Conservation (phyloP, 1,140 invertebrate species). For the Doryteuthis pealeii region DNA sequence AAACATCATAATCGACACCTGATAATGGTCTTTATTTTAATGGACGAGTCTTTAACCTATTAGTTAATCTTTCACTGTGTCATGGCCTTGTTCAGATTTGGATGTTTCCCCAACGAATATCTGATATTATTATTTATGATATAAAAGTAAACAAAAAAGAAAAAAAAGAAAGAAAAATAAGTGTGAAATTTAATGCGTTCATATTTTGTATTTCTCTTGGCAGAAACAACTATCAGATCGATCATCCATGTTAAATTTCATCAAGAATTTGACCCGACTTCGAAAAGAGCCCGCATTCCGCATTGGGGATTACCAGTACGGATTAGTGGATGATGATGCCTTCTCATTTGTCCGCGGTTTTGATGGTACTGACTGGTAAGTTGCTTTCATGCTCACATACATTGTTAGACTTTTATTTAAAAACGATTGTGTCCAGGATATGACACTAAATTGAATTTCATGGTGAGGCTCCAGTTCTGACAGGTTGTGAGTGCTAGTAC, state of each 20-base stretch:
- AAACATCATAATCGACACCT: too few relatives aligned
- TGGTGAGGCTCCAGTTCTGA: not conserved
- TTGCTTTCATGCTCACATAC: not conserved
- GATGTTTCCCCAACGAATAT: too few relatives aligned
- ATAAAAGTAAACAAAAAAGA: too few relatives aligned
- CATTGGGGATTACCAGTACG: constrained; percentile 36
- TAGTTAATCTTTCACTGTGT: too few relatives aligned
- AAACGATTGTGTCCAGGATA: not conserved
- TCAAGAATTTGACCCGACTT: constrained; percentile 42
- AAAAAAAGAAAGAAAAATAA: too few relatives aligned
- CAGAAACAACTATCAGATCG: constrained; percentile 26
- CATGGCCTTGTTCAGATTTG: too few relatives aligned
- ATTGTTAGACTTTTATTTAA: not conserved
- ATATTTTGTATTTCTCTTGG: not conserved
- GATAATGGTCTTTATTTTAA: too few relatives aligned
- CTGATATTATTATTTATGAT: too few relatives aligned
- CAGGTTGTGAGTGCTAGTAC: not conserved
- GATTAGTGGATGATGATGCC: constrained; percentile 29
- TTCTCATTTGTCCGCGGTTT: constrained; percentile 59
- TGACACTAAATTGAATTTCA: not conserved
- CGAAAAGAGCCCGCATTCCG: constrained; percentile 41
- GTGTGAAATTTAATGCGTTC: too few relatives aligned
- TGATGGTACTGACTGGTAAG: constrained; percentile 47
- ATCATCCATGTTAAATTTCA: constrained; percentile 33
- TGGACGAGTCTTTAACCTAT: too few relatives aligned